Evolutionary conservation across 2,888 invertebrate genomes (phyloP).

Genomic region (Diplolepis rosae): DNA sequence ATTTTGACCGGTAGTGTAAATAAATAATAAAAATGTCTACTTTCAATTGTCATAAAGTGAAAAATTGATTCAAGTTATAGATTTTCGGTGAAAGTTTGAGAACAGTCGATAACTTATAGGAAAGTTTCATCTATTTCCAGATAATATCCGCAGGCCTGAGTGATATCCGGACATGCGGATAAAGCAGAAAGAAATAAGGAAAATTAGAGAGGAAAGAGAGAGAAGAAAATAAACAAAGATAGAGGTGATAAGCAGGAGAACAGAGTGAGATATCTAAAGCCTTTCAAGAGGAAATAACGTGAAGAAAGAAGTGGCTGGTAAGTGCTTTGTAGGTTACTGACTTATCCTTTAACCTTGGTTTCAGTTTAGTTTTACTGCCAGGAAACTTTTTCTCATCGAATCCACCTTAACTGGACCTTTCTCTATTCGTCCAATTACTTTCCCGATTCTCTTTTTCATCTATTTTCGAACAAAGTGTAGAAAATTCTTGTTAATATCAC

Average conservation of each 20-base stretch:
- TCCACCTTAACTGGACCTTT: conserved; percentile 28
- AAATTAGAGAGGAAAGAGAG: not conserved
- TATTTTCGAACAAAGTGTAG: conserved; percentile 16
- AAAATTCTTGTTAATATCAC: not conserved
- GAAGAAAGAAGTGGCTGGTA: conserved; percentile 40
- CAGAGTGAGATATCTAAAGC: conserved; percentile 39
- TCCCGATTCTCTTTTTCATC: conserved; percentile 28
- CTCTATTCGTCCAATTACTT: conserved; percentile 43
- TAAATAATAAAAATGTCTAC: too few relatives aligned
- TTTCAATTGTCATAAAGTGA: too few relatives aligned
- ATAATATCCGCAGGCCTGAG: conserved; percentile 16
- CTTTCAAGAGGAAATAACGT: conserved; percentile 47
- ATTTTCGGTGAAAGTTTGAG: too few relatives aligned
- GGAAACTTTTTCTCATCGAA: conserved; percentile 14
- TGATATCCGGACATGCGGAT: conserved; percentile 4
- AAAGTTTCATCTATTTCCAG: conserved; percentile 15
- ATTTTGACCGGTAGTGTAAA: too few relatives aligned
- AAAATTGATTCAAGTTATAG: too few relatives aligned
- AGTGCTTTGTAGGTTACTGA: conserved; percentile 47
- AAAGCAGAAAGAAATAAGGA: conserved; percentile 1
- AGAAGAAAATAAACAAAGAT: not conserved
- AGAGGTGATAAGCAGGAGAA: conserved; percentile 2
- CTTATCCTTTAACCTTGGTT: conserved; percentile 53
- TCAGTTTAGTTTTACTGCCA: not conserved
- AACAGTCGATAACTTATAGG: conserved; percentile 6